Base-by-base conservation (phyloP, 2,797 vertebrate genomes). In the Cyprinodon diabolis region DNA sequence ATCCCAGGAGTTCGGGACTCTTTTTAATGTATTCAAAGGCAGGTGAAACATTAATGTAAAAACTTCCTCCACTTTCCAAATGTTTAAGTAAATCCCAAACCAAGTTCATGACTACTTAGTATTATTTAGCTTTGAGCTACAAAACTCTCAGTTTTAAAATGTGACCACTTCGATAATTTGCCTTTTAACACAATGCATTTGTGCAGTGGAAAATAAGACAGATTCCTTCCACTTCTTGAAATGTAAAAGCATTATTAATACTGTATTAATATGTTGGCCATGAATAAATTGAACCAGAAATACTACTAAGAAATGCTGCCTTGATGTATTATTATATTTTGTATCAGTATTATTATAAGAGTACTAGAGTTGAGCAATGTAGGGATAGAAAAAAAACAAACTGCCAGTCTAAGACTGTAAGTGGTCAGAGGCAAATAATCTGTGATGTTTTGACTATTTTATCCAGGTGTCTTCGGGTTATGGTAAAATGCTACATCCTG, bases 361-460 rank as follows among this genome's bases (percentile, higher is more conserved):
- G 57, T 14, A 37, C 8, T 15, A 66, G 14, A 15, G 4, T 14
- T 15, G 15, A 30, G 23, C 17, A 15, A 10, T 48, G 11, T 19
- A 51, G 6, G 6, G 6, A 37, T 52, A 12, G 58, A 54, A 71
- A 0, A 0, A 25, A 6, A 74, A 14, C 51, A 68, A 40, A 45
- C 45, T 68, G 65, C 35, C 52, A 45, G 8, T 56, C 6, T 8
- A 35, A 0, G 54, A 15, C 65, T 3, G 37, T 47, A 74, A 40
- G 17, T 2, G 47, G n/a, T 73, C 7, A 75, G 25, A 79, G 55
- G 37, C 52, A 85, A 76, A 83, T 76, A 40, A 49, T 72, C n/a
- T 57, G 47, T 37, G 54, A 67, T 57, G 11, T 30, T n/a, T 30
- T 17, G 12, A 70, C 66, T 30, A 57, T 69, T 72, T 73, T 5